Evolutionary conservation across 2,113 vertebrate genomes (phyloP), one percentile per base, ranked within the genome.

Genomic region (Pardalotus punctatus): DNA sequence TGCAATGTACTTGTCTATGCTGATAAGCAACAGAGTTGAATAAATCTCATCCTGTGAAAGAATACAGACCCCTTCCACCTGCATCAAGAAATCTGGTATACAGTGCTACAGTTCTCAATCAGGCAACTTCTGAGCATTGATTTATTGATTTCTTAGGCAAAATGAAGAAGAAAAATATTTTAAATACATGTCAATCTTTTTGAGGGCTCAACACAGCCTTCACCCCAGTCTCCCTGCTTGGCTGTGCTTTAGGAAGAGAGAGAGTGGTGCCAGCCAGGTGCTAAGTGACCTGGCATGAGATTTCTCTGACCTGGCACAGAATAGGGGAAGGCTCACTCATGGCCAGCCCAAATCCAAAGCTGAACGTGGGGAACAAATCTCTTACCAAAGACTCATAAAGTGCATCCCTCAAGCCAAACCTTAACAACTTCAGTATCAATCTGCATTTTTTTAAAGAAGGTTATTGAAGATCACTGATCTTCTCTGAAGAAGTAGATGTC

Each of bases 241-340:
- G 27, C 24, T n/a, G 5, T 58, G 47, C n/a, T 86, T 38, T 51
- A 31, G 12, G 61, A 50, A 66, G 58, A 79, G 21, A 57, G 22
- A 42, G 8, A 31, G 22, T 0, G 0, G 38, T 57, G 42, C 51
- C 67, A 83, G 5, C 10, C 57, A 24, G 25, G 57, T 54, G 8
- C 16, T 29, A 74, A 57, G 43, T 48, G 70, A 77, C 9, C 3
- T 0, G 3, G 36, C 0, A 0, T 45, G 33, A 50, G 60, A 48
- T 62, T 84, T 86, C 47, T 80, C 31, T 31, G n/a, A 47, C 8
- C 23, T 48, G 48, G 35, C 53, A 77, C 0, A 0, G 36, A 25
- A 29, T 0, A 69, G 36, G 12, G 62, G 17, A 71, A 25, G 16
- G 47, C n/a, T 90, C 38, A 14, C 18, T 73, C 42, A 21, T 5